Evolutionary conservation across 2,797 vertebrate genomes (phyloP).

Genomic region (Liasis olivaceus): DNA sequence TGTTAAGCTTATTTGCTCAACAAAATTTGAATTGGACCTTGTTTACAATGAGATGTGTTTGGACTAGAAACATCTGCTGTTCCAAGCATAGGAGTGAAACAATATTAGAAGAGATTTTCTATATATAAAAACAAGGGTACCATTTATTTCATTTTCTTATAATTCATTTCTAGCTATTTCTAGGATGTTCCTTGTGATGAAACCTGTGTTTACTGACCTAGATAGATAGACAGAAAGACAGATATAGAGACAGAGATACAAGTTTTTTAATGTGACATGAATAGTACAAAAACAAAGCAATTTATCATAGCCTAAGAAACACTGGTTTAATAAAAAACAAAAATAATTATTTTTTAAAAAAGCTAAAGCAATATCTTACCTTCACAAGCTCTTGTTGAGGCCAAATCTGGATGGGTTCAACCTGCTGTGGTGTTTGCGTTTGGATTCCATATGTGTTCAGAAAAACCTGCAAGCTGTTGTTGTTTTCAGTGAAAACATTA

Average conservation of each 20-base stretch:
- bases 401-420: conserved; percentile 99
- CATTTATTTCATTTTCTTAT: neutral
- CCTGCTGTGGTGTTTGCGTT: conserved; percentile 96
- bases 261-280: neutral
- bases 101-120: neutral
- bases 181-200: neutral
- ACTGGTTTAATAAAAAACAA: neutral
- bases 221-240: neutral
- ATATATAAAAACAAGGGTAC: neutral
- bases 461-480: conserved; percentile 91
- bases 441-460: conserved; percentile 97
- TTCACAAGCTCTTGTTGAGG: conserved; percentile 96
- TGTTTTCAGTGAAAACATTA: neutral
- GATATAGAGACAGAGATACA: too few relatives aligned
- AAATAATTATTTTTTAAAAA: neutral
- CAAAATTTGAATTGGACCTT: neutral
- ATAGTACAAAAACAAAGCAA: neutral
- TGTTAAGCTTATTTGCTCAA: neutral
- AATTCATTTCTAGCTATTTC: neutral
- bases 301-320: neutral
- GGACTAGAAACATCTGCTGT: neutral
- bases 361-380: conserved; percentile 72
- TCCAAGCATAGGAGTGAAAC: neutral
- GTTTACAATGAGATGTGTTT: neutral
- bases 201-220: neutral